phyloP scores from a whole-genome alignment of 2,888 invertebrate genomes.

The Andrena haemorrhoa region DNA sequence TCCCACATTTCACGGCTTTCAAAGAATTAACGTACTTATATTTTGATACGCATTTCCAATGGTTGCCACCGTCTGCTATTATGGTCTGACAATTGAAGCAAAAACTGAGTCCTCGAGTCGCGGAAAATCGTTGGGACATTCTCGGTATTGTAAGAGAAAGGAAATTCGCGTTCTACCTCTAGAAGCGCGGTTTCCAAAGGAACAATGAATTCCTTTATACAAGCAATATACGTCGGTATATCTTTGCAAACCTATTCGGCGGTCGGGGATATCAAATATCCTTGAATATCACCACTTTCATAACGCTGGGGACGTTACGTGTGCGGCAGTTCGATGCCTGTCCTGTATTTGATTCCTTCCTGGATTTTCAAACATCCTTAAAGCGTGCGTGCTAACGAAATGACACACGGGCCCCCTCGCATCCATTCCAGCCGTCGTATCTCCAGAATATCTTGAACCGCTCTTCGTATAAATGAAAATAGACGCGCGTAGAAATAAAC shows the following conservation, averaged over 20 bases:
- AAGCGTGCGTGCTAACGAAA: not conserved
- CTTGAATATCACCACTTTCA: constrained; percentile 20
- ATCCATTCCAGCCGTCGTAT: too few relatives aligned
- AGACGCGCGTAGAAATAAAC: constrained; percentile 3
- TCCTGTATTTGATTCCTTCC: not conserved
- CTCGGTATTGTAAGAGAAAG: not conserved
- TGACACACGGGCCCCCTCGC: not conserved
- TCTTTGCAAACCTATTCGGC: not conserved
- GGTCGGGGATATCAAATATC: constrained; percentile 20
- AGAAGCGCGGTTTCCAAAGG: not conserved
- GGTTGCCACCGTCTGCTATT: too few relatives aligned
- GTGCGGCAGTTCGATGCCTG: not conserved
- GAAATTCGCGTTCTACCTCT: constrained; percentile 2
- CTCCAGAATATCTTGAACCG: not conserved
- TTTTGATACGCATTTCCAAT: not conserved
- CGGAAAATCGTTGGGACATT: constrained; percentile 16
- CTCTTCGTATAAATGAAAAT: not conserved
- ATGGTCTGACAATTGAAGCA: not conserved
- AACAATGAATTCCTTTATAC: constrained; percentile 36
- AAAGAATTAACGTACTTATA: not conserved
- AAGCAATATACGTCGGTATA: constrained; percentile 7
- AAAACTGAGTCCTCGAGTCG: not conserved
- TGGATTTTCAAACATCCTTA: not conserved
- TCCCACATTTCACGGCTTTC: not conserved
- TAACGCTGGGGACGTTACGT: constrained; percentile 2